Percentiles rank a stretch among this genome's conserved stretches.
phyloP scores from a whole-genome alignment of 2,113 vertebrate species.

The Falcunculus frontatus region DNA sequence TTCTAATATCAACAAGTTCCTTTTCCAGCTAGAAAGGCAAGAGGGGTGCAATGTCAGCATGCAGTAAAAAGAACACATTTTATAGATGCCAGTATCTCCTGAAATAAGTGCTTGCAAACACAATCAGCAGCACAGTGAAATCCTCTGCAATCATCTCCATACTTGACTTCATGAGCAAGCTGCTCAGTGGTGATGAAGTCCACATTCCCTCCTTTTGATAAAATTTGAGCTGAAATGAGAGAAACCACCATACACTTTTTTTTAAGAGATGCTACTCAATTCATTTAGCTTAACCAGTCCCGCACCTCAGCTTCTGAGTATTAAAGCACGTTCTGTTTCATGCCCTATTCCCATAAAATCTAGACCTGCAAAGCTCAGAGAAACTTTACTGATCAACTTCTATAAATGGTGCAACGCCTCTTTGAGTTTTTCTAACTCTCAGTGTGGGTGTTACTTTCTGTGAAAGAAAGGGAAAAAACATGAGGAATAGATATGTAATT shows the following conservation, averaged over 20 bases:
- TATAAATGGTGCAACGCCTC: slow-evolving; percentile 44
- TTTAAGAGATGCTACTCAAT: background rate
- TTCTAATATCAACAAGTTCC: background rate
- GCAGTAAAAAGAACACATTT: background rate
- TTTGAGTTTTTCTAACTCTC: slow-evolving; percentile 10
- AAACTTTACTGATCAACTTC: slow-evolving; percentile 15
- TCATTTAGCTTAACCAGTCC: background rate
- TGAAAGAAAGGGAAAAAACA: slow-evolving; percentile 18
- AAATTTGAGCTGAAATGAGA: background rate
- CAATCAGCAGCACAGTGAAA: background rate
- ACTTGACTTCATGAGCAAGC: background rate
- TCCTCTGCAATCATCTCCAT: background rate
- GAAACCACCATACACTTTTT: background rate
- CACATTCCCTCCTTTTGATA: background rate
- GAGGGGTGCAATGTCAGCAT: background rate
- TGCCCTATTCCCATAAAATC: background rate
- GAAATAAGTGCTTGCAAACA: background rate
- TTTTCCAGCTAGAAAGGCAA: background rate
- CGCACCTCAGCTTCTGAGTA: background rate
- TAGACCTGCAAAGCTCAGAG: background rate
- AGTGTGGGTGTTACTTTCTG: slow-evolving; percentile 17
- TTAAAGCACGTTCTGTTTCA: background rate
- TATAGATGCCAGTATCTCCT: background rate
- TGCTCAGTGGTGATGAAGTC: background rate
- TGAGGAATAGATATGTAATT: background rate